These are phyloP conservation scores for Chrosomus eos DNA, from an alignment of 2,797 vertebrate species.

Conservation along the genomic window DNA sequence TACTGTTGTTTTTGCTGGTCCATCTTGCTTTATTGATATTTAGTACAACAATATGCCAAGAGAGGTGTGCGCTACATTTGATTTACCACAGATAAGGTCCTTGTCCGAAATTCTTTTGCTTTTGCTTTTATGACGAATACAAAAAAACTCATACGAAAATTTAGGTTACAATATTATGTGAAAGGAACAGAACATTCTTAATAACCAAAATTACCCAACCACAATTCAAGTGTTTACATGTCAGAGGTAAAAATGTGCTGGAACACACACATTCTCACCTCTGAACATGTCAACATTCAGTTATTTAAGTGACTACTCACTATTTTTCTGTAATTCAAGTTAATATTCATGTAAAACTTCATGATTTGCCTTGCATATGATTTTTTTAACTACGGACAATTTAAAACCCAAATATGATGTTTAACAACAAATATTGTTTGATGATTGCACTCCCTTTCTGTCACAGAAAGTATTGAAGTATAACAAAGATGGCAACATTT, in stretches of 20 bases:
- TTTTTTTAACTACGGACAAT: neutral
- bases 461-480: neutral
- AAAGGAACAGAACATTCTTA: neutral
- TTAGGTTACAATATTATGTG: neutral
- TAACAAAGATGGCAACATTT: neutral
- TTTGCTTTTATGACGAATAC: no score
- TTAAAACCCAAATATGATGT: neutral
- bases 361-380: neutral
- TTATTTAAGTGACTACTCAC: neutral
- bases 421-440: neutral
- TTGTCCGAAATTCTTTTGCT: no score
- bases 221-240: neutral
- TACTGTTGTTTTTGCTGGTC: slow-evolving; percentile 9
- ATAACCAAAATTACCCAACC: neutral
- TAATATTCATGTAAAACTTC: neutral
- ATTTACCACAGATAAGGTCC: neutral
- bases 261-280: neutral
- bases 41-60: neutral
- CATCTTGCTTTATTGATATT: neutral
- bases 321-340: neutral
- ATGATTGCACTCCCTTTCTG: neutral
- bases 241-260: neutral
- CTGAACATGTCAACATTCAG: neutral
- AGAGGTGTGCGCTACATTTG: neutral
- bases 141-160: no score